Conservation (phyloP, 1,140 invertebrate genomes). For the Drosophila parvula region DNA sequence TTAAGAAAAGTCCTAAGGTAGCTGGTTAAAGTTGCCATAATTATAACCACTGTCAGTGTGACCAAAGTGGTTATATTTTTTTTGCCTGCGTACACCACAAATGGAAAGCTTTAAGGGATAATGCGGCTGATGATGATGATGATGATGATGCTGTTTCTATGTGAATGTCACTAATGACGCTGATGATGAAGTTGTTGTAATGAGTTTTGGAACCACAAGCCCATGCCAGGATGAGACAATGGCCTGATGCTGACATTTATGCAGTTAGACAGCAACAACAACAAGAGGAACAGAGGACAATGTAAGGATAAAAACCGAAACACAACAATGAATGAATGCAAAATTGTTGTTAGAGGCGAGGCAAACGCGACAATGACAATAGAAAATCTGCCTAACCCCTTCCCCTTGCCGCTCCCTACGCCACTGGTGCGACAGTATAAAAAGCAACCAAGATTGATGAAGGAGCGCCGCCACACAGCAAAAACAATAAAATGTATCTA, state of each 20-base stretch:
- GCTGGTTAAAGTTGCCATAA: too few species aligned
- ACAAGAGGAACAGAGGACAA: slow-evolving; percentile 33
- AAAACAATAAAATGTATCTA: slow-evolving; percentile 75
- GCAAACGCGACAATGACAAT: slow-evolving; percentile 58
- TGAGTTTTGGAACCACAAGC: slow-evolving; percentile 37
- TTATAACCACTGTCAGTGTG: background rate
- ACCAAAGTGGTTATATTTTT: background rate
- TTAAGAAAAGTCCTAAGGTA: too few species aligned
- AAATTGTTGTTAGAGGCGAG: slow-evolving; percentile 46
- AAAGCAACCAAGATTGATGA: slow-evolving; percentile 77
- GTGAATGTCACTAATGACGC: slow-evolving; percentile 13
- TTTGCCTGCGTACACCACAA: background rate
- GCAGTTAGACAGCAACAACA: slow-evolving; percentile 71
- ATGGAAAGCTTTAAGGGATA: slow-evolving; percentile 14
- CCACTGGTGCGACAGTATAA: slow-evolving; percentile 47
- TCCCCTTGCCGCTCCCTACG: background rate
- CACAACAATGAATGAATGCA: slow-evolving; percentile 50
- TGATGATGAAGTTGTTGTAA: slow-evolving; percentile 39
- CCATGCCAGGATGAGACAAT: slow-evolving; percentile 40
- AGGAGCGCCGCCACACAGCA: slow-evolving; percentile 55
- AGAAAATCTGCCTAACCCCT: slow-evolving; percentile 40
- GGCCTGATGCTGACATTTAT: slow-evolving; percentile 79
- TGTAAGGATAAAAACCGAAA: slow-evolving; percentile 35
- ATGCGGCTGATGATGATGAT: background rate
- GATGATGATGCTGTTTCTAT: slow-evolving; percentile 1